These are phyloP conservation scores for Prochilodus magdalenae DNA, from an alignment of 2,113 vertebrate genomes.

Conservation along the genomic window DNA sequence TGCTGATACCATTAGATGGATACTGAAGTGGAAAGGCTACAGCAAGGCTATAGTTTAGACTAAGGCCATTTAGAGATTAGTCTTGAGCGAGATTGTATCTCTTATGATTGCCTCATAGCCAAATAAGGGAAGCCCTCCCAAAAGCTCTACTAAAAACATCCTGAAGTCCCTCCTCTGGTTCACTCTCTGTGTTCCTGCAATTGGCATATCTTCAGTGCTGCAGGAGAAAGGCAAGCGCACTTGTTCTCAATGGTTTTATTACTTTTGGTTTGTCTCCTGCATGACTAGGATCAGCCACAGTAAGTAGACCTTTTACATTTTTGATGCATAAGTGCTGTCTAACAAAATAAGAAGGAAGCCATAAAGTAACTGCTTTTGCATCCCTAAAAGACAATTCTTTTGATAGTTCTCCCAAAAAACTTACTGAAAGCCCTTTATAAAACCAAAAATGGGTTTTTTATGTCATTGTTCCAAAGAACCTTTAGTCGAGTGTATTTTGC, in stretches of 20 bases:
- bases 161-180: slow-evolving; percentile 46
- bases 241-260: slow-evolving; percentile 1
- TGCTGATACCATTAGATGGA: slow-evolving; percentile 10
- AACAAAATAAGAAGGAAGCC: too few species aligned
- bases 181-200: slow-evolving; percentile 35
- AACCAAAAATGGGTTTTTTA: too few species aligned
- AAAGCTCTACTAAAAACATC: slow-evolving; percentile 41
- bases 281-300: slow-evolving; percentile 12
- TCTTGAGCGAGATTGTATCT: slow-evolving; percentile 65
- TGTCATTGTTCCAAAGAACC: not conserved
- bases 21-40: slow-evolving; percentile 6
- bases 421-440: too few species aligned
- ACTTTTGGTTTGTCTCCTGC: not conserved
- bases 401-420: too few species aligned
- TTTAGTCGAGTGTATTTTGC: not conserved
- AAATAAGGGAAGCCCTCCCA: slow-evolving; percentile 75
- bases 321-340: too few species aligned
- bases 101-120: slow-evolving; percentile 67
- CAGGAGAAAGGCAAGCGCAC: slow-evolving; percentile 10
- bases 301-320: slow-evolving; percentile 29
- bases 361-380: too few species aligned
- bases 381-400: too few species aligned
- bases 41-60: slow-evolving; percentile 42
- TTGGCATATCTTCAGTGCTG: slow-evolving; percentile 30
- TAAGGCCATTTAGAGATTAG: slow-evolving; percentile 36